phyloP scores from a whole-genome alignment of 2,113 vertebrate species.

The Corydoras sp. region DNA sequence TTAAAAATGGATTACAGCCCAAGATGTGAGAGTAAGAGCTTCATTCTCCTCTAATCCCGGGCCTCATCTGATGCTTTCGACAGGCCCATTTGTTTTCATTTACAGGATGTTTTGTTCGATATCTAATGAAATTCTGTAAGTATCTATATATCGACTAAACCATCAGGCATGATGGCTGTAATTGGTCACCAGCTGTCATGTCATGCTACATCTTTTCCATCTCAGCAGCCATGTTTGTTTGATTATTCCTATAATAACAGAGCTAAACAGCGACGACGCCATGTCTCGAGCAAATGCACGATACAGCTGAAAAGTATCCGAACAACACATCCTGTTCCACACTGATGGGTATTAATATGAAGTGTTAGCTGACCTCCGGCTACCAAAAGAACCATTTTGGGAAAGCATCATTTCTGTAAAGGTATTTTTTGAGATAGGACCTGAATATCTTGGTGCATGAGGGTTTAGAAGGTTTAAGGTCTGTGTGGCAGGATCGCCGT shows the following conservation, averaged over 20 bases:
- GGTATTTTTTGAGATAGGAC: too few species aligned
- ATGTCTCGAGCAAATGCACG: too few species aligned
- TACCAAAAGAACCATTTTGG: too few species aligned
- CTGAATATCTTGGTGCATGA: too few species aligned
- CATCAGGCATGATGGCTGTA: slow-evolving; percentile 46
- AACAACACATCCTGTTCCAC: too few species aligned
- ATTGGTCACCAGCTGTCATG: slow-evolving; percentile 52
- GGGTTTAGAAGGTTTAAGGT: too few species aligned
- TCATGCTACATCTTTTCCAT: slow-evolving; percentile 36
- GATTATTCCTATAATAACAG: slow-evolving; percentile 47
- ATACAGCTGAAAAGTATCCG: too few species aligned
- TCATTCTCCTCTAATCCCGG: slow-evolving; percentile 33
- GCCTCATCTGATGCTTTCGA: slow-evolving; percentile 45
- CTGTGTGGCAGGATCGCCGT: too few species aligned
- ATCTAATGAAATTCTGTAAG: slow-evolving; percentile 59
- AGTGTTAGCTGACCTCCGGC: too few species aligned
- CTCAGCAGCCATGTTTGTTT: slow-evolving; percentile 44
- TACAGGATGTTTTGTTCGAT: slow-evolving; percentile 57
- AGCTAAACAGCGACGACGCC: not conserved
- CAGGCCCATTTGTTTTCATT: slow-evolving; percentile 67
- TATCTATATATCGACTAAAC: slow-evolving; percentile 59
- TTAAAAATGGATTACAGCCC: slow-evolving; percentile 53
- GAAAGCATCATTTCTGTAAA: too few species aligned
- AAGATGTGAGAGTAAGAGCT: not conserved
- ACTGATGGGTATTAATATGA: too few species aligned